Conservation (phyloP, 2,888 invertebrate genomes). For the Drosophila kuntzei region DNA sequence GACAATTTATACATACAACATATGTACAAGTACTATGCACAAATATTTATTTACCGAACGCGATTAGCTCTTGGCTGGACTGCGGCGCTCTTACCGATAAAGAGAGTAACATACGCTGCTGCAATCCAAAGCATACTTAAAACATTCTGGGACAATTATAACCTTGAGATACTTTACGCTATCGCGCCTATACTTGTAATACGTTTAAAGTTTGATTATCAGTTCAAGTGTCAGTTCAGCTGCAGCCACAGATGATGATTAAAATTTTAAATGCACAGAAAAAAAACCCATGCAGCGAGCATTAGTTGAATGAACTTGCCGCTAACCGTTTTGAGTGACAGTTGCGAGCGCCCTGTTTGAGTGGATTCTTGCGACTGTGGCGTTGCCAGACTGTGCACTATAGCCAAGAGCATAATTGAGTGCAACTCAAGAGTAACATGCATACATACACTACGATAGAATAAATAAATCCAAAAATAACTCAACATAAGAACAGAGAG, state of each 20-base stretch:
- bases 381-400: conserved; percentile 45
- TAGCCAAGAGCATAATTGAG: conserved; percentile 29
- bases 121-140: conserved; percentile 14
- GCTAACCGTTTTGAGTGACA: conserved; percentile 22
- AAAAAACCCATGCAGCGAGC: conserved; percentile 15
- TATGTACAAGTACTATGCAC: conserved; percentile 13
- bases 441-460: conserved; percentile 15
- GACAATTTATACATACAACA: conserved; percentile 59
- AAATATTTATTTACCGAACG: conserved; percentile 8
- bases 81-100: conserved; percentile 44
- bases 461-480: conserved; percentile 61
- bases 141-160: conserved; percentile 14
- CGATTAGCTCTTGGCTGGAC: conserved; percentile 47
- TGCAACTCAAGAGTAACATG: conserved; percentile 10
- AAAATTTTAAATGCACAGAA: conserved; percentile 8
- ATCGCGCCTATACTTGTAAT: conserved; percentile 35
- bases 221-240: conserved; percentile 13
- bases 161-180: conserved; percentile 70
- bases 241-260: conserved; percentile 13
- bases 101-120: conserved; percentile 36
- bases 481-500: conserved; percentile 27
- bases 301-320: conserved; percentile 56
- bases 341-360: conserved; percentile 22
- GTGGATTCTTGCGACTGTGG: conserved; percentile 11
- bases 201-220: conserved; percentile 6